Base-by-base conservation (phyloP, 2,888 invertebrate species). In the Frankliniella fusca region DNA sequence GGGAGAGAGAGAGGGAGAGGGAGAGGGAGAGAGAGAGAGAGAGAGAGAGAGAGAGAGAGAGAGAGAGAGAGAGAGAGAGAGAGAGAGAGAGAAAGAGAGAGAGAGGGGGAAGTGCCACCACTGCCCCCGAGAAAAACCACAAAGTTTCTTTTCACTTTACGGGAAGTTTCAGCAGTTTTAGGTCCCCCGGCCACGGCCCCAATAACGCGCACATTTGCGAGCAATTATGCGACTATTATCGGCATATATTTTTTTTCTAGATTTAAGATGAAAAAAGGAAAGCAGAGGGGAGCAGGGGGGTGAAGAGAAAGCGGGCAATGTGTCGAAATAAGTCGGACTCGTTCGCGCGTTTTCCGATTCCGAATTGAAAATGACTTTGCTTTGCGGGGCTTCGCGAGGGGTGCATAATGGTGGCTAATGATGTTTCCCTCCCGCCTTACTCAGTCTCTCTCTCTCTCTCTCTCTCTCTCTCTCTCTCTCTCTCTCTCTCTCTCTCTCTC, bases 361-460 rank as follows among this genome's bases (percentile, higher is more conserved):
- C 3, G 70, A 12, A 76, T 76, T n/a, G 70, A 76, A 27, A 27
- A 76, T n/a, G 27, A 61, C 61, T 61, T n/a, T 61, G 61, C 38
- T 11, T 15, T 11, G 15, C 15, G 54, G 54, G 3, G n/a, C n/a
- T n/a, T 38, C 38, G 38, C 38, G 38, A n/a, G 61, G 70, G 70
- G 23, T 23, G 70, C 70, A 70, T 70, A 70, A 70, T 70, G 70
- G 70, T 70, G 70, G 70, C 70, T 76, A 76, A 76, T 76, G 70
- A 76, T 76, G 70, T 23, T 76, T 76, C 70, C 27, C 70, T 76
- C 23, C 70, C 70, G 54, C 54, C 18, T 54, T 20, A 15, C 54
- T 20, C 15, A 15, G 54, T 54, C 54, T 18, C 61, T 38, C 38
- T 38, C 38, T 38, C 38, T 38, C 38, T 38, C 38, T 38, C 38